Evolutionary conservation across 1,140 invertebrate genomes (phyloP).

Genomic region (Heliconius congener): DNA sequence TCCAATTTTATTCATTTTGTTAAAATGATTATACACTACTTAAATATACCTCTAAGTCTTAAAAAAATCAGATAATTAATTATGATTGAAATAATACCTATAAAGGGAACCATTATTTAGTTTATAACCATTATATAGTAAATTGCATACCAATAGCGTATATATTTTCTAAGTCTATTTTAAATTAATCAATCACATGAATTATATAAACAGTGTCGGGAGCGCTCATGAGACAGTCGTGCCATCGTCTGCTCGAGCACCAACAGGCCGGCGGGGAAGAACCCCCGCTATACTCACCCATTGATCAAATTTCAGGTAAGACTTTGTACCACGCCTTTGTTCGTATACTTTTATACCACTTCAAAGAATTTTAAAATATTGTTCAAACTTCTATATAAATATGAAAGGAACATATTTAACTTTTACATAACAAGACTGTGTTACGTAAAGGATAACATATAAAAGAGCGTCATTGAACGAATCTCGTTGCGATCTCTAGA

Average conservation of each 20-base stretch:
- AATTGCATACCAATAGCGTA: background rate
- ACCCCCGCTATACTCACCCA: constrained; percentile 76
- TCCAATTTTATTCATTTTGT: no score
- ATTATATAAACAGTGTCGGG: constrained; percentile 60
- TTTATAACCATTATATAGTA: background rate
- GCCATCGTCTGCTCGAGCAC: constrained; percentile 80
- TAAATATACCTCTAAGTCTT: no score
- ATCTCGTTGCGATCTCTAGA: background rate
- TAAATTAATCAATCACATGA: constrained; percentile 13
- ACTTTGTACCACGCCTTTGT: background rate
- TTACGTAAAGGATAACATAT: background rate
- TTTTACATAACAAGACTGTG: background rate
- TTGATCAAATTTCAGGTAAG: constrained; percentile 81
- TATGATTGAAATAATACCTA: background rate
- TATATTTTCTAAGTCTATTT: background rate
- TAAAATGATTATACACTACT: no score
- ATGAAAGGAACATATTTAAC: background rate
- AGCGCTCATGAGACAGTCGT: constrained; percentile 82
- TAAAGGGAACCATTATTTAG: background rate
- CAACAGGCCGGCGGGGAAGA: constrained; percentile 77
- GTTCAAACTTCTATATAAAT: background rate
- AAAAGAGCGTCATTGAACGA: background rate
- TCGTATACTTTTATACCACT: background rate
- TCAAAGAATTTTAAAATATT: background rate
- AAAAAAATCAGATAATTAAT: no score